phyloP scores from a whole-genome alignment of 2,797 vertebrate species.

The Mergus octosetaceus region DNA sequence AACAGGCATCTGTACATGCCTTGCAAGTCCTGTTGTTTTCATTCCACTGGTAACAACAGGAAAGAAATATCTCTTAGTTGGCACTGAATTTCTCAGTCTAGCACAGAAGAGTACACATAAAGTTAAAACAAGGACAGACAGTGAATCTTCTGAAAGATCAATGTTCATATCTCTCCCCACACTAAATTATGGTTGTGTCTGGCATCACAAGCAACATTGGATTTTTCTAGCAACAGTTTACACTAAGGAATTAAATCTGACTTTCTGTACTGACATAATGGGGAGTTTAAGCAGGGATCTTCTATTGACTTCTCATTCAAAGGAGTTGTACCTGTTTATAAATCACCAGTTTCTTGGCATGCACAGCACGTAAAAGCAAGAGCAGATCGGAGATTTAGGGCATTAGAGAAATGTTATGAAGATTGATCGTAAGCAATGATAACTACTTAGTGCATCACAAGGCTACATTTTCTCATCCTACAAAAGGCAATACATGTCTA shows the following conservation, averaged over 20 bases:
- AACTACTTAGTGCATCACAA: background rate
- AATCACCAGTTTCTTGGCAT: background rate
- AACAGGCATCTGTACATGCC: background rate
- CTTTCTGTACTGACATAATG: background rate
- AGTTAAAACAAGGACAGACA: background rate
- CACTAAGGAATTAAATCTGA: background rate
- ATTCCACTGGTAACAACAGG: background rate
- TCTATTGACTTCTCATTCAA: background rate
- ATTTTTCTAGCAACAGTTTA: conserved; percentile 21
- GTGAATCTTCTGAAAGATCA: background rate
- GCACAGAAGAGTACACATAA: background rate
- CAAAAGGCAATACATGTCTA: background rate
- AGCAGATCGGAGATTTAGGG: background rate
- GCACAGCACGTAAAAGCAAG: background rate
- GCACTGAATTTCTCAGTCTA: background rate
- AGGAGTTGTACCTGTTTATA: background rate
- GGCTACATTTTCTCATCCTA: background rate
- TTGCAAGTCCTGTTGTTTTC: background rate
- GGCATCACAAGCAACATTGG: background rate
- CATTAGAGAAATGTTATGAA: conserved; percentile 1
- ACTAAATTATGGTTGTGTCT: background rate
- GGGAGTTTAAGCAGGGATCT: background rate
- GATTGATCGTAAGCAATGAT: conserved; percentile 3
- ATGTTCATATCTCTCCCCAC: background rate
- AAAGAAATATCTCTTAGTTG: background rate